A percentile compares a stretch with the other conserved stretches of the same genome.
Evolutionary conservation across 2,113 vertebrate genomes (phyloP).

Genomic region (Myodes glareolus): DNA sequence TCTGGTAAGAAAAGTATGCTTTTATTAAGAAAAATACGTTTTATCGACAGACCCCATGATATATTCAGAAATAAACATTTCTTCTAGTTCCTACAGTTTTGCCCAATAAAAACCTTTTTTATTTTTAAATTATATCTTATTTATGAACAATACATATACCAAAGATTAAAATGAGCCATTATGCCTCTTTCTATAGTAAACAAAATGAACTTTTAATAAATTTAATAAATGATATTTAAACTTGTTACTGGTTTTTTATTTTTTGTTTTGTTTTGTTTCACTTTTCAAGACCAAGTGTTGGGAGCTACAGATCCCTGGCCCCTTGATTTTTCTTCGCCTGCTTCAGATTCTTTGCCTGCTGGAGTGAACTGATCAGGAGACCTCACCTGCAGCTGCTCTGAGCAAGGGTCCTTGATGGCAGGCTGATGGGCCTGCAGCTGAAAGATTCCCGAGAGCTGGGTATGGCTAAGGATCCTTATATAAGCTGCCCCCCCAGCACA

Average conservation of each 20-base stretch:
- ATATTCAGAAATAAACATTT: slow-evolving; percentile 2
- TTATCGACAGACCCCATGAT: background rate
- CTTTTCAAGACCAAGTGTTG: no score
- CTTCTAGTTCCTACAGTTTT: background rate
- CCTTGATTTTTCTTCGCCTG: no score
- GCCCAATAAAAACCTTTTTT: background rate
- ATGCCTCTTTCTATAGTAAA: background rate
- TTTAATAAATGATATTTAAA: slow-evolving; percentile 23
- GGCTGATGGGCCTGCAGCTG: no score
- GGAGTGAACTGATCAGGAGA: no score
- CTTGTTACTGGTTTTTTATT: background rate
- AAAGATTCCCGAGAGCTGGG: no score
- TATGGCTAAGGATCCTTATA: no score
- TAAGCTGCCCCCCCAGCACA: no score
- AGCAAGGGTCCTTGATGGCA: no score
- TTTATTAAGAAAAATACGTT: background rate
- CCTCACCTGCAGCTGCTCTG: no score
- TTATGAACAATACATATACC: slow-evolving; percentile 32
- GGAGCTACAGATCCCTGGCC: no score
- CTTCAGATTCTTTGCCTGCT: no score
- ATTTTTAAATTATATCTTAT: slow-evolving; percentile 31
- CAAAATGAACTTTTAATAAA: slow-evolving; percentile 50
- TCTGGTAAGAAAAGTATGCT: background rate
- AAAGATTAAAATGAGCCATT: slow-evolving; percentile 33
- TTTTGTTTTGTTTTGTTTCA: no score